phyloP scores from a whole-genome alignment of 2,797 vertebrate genomes.

The Macroramphosus scolopax region DNA sequence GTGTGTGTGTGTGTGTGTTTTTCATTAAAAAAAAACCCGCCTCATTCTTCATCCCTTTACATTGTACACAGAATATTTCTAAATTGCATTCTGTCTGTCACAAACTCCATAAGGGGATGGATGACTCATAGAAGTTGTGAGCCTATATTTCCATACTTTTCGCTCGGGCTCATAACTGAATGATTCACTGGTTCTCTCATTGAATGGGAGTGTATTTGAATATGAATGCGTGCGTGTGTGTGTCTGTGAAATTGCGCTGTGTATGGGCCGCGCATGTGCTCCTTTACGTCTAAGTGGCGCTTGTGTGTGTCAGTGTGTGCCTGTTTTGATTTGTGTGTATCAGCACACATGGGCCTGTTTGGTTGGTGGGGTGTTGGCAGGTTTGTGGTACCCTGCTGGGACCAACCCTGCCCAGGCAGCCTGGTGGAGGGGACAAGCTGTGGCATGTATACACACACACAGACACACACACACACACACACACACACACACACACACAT shows the following conservation, averaged over 20 bases:
- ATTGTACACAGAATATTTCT: slow-evolving; percentile 43
- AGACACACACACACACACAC: slow-evolving; percentile 36
- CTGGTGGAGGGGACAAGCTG: slow-evolving; percentile 74
- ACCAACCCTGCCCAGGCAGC: slow-evolving; percentile 74
- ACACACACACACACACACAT: slow-evolving; percentile 32
- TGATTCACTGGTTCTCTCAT: slow-evolving; percentile 56
- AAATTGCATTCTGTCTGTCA: slow-evolving; percentile 64
- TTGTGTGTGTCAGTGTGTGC: slow-evolving; percentile 13
- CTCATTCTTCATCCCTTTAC: slow-evolving; percentile 53
- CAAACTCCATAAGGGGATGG: slow-evolving; percentile 48
- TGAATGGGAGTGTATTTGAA: slow-evolving; percentile 64
- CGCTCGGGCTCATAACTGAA: slow-evolving; percentile 44
- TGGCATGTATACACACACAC: slow-evolving; percentile 61
- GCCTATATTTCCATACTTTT: slow-evolving; percentile 67
- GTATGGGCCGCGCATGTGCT: slow-evolving; percentile 42
- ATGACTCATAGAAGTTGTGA: slow-evolving; percentile 57
- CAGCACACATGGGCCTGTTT: slow-evolving; percentile 45
- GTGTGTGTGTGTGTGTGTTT: slow-evolving; percentile 10
- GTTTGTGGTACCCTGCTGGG: slow-evolving; percentile 76
- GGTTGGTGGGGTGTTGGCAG: slow-evolving; percentile 72
- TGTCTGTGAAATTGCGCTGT: slow-evolving; percentile 57
- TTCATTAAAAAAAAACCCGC: slow-evolving; percentile 51
- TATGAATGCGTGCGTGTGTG: slow-evolving; percentile 46
- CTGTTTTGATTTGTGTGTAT: slow-evolving; percentile 25
- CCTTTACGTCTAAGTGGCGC: slow-evolving; percentile 31